Evolutionary conservation across 2,113 vertebrate species (phyloP).

Genomic region (Athene noctua): DNA sequence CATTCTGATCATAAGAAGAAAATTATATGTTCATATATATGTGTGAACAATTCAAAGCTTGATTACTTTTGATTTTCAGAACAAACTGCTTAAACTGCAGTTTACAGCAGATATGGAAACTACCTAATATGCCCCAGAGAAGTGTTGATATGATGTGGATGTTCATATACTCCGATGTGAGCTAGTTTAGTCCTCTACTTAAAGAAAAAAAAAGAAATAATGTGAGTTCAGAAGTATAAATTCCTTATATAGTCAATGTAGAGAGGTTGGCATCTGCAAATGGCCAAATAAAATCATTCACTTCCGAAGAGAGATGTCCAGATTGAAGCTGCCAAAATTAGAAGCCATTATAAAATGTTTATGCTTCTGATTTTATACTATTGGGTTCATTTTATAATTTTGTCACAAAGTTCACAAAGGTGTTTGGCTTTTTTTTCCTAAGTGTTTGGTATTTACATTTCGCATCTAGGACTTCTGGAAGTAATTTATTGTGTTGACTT

Average conservation of each 20-base stretch:
- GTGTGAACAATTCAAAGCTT: neutral
- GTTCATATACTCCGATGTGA: neutral
- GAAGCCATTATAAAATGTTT: neutral
- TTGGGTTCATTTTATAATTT: neutral
- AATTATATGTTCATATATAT: neutral
- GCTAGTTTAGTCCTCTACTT: neutral
- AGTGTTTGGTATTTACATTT: neutral
- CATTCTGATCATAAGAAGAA: neutral
- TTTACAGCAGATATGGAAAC: neutral
- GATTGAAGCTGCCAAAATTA: neutral
- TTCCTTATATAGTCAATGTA: neutral
- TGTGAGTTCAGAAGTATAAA: neutral
- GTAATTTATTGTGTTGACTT: neutral
- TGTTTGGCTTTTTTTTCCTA: fast-evolving
- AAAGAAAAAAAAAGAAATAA: neutral
- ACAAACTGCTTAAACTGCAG: neutral
- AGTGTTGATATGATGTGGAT: neutral
- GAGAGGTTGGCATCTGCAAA: neutral
- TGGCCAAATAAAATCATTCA: neutral
- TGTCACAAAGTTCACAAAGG: neutral
- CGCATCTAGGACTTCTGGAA: neutral
- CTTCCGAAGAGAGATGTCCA: neutral
- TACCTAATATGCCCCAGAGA: neutral
- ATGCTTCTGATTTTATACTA: neutral
- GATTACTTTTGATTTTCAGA: neutral